These are phyloP conservation scores for Hyalella azteca DNA, from an alignment of 2,888 invertebrate genomes.

Conservation along the genomic window DNA sequence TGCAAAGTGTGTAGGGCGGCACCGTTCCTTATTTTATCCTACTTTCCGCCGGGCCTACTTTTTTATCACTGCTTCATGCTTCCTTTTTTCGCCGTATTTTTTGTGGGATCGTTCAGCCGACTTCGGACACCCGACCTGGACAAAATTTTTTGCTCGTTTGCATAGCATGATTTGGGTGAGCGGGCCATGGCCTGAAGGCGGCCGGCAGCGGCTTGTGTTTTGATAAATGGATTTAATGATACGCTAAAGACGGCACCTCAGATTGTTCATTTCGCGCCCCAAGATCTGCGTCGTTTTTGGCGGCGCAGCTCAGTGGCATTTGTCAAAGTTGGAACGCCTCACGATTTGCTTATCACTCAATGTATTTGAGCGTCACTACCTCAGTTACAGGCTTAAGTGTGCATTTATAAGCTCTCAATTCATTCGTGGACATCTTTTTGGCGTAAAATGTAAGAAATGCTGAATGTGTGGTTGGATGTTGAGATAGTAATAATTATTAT, in stretches of 20 bases:
- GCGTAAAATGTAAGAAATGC: too few species aligned
- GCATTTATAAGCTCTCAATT: too few species aligned
- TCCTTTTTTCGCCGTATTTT: constrained; percentile 15
- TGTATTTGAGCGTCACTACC: too few species aligned
- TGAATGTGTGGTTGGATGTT: too few species aligned
- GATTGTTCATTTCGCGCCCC: background rate
- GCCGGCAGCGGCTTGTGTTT: background rate
- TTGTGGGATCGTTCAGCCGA: background rate
- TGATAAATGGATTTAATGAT: constrained; percentile 23
- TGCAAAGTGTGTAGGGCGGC: constrained; percentile 1
- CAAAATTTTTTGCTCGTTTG: constrained; percentile 16
- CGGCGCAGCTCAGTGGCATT: too few species aligned
- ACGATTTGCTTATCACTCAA: too few species aligned
- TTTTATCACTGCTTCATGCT: background rate
- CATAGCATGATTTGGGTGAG: constrained; percentile 23
- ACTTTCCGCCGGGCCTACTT: too few species aligned
- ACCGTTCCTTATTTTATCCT: background rate
- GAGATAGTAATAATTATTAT: too few species aligned
- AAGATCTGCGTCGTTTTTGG: background rate
- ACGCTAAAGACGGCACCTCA: background rate
- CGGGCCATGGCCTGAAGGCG: background rate
- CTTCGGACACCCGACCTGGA: background rate
- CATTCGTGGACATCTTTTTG: too few species aligned
- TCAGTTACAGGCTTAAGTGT: too few species aligned
- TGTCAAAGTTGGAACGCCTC: too few species aligned